These are phyloP conservation scores for Sarotherodon lohbergeri DNA, from an alignment of 2,113 vertebrate species.

Conservation along the genomic window DNA sequence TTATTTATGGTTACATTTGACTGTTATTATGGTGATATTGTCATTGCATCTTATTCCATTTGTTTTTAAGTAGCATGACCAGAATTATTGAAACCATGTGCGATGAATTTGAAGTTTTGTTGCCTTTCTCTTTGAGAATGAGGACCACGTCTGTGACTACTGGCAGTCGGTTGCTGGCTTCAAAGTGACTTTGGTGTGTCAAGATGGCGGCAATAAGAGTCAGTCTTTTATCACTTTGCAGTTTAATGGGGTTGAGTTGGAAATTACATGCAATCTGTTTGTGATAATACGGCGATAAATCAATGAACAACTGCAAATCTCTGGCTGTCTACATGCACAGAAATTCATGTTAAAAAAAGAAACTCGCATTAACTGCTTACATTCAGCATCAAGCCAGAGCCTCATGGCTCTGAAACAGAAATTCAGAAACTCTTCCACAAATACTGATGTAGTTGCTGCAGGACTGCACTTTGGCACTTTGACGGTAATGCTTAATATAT, in stretches of 20 bases:
- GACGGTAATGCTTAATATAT: not conserved
- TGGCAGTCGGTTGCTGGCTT: not conserved
- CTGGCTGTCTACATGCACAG: not conserved
- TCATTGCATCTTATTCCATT: not conserved
- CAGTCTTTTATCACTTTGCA: not conserved
- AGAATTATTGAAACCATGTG: not conserved
- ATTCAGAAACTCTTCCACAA: not conserved
- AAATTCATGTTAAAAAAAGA: not conserved
- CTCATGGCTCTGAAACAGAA: not conserved
- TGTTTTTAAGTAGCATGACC: not conserved
- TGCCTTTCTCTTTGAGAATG: not conserved
- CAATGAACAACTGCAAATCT: not conserved
- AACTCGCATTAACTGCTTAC: not conserved
- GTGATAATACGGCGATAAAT: fast-evolving
- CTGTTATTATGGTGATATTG: not conserved
- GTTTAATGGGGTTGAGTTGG: fast-evolving
- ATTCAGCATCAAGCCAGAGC: not conserved
- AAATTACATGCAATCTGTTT: not conserved
- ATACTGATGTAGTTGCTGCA: not conserved
- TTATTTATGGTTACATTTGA: not conserved
- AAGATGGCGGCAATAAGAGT: not conserved
- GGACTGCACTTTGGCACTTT: fast-evolving
- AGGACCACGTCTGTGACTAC: not conserved
- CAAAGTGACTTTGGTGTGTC: not conserved
- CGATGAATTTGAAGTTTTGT: fast-evolving